Conservation (phyloP, 2,888 invertebrate genomes). For the Tetragonisca angustula region DNA sequence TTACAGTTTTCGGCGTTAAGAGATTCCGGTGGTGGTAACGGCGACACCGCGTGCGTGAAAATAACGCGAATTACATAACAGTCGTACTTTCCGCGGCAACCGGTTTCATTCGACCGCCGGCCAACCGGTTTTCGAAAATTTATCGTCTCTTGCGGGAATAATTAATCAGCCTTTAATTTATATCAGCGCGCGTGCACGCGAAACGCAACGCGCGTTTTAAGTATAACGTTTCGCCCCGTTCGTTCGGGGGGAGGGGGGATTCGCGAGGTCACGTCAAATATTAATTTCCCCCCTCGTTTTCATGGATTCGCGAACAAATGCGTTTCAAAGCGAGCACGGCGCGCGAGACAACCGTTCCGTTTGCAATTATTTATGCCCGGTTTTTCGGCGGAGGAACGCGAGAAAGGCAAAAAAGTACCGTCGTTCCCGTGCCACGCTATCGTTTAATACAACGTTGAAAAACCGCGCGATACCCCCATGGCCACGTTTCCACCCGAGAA, state of each 20-base stretch:
- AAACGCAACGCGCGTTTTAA: too few species aligned
- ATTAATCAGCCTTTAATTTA: conserved; percentile 7
- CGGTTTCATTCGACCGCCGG: neutral
- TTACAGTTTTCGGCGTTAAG: conserved; percentile 13
- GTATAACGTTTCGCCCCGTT: neutral
- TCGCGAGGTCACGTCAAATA: neutral
- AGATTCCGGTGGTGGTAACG: conserved; percentile 2
- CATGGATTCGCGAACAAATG: too few species aligned
- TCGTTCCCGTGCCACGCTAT: neutral
- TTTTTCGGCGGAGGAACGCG: neutral
- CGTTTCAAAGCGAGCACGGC: neutral
- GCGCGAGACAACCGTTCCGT: neutral
- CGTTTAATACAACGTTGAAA: neutral
- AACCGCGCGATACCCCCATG: neutral
- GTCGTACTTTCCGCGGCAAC: neutral
- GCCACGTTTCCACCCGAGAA: too few species aligned
- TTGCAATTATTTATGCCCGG: neutral
- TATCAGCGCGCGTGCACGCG: too few species aligned
- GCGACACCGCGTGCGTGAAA: conserved; percentile 15
- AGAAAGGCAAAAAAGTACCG: neutral
- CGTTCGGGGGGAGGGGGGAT: neutral
- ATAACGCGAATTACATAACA: conserved; percentile 16
- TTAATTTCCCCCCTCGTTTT: neutral
- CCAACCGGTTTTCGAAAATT: neutral
- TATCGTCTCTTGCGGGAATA: neutral